Percentiles rank a stretch among this genome's conserved stretches.
Conservation (phyloP, 1,140 invertebrate species). For the Epicauta chinensis region DNA sequence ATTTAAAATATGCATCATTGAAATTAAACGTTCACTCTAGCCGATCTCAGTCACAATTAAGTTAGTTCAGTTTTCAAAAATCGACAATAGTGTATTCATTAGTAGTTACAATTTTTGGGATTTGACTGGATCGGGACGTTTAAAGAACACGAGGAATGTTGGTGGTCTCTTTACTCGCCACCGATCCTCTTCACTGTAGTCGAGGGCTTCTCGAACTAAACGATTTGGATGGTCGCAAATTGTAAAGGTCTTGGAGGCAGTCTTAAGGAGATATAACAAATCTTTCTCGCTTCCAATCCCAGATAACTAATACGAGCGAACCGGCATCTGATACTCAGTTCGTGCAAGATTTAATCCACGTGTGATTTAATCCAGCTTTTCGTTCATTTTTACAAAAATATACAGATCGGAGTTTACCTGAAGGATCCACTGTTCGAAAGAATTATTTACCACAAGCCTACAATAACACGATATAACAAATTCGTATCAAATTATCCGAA, state of each 20-base stretch:
- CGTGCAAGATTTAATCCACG: conserved; percentile 7
- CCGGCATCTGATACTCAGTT: no score
- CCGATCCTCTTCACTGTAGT: no score
- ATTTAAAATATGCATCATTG: conserved; percentile 78
- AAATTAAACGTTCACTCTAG: conserved; percentile 79
- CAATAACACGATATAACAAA: background rate
- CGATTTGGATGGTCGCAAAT: no score
- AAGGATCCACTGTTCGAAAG: conserved; percentile 13
- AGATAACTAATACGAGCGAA: no score
- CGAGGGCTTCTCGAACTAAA: no score
- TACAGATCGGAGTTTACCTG: background rate
- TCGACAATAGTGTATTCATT: conserved; percentile 16
- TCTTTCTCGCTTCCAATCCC: no score
- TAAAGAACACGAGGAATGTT: conserved; percentile 73
- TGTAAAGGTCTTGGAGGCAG: no score
- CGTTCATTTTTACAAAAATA: conserved; percentile 7
- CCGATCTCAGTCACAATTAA: conserved; percentile 81
- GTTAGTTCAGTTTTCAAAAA: conserved; percentile 46
- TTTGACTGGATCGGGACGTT: conserved; percentile 86
- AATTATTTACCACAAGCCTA: conserved; percentile 13
- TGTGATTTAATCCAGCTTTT: background rate
- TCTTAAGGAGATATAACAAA: no score
- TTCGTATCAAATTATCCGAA: background rate
- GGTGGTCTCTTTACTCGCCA: no score
- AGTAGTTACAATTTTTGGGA: conserved; percentile 73